Evolutionary conservation across 2,888 invertebrate species (phyloP).

Genomic region (Lapara coniferarum): DNA sequence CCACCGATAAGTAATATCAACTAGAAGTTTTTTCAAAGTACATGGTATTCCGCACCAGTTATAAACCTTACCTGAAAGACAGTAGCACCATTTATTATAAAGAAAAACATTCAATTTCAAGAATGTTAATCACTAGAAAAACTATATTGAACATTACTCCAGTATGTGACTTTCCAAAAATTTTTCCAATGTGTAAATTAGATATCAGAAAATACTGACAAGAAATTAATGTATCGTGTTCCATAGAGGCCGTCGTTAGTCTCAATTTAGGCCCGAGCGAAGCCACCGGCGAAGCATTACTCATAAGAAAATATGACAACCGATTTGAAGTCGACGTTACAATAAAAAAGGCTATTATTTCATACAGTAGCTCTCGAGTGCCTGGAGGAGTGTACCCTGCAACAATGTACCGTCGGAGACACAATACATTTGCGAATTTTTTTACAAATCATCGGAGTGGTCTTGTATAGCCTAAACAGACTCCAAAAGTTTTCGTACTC

Average conservation of each 20-base stretch:
- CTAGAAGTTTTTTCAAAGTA: too few relatives aligned
- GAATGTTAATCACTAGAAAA: conserved; percentile 5
- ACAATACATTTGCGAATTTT: conserved; percentile 25
- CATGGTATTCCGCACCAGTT: too few relatives aligned
- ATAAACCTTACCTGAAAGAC: too few relatives aligned
- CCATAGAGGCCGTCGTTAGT: conserved; percentile 23
- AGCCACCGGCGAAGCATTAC: conserved; percentile 43
- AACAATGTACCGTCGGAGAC: conserved; percentile 43
- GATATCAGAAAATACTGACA: conserved; percentile 10
- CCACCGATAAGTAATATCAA: too few relatives aligned
- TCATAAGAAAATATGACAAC: conserved; percentile 64
- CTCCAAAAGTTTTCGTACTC: too few relatives aligned
- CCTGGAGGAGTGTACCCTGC: conserved; percentile 51
- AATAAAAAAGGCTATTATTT: conserved; percentile 75
- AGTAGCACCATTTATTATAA: too few relatives aligned
- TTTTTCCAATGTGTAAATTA: conserved; percentile 29
- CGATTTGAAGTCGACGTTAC: conserved; percentile 59
- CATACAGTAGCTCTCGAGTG: conserved; percentile 71
- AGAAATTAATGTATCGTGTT: conserved; percentile 25
- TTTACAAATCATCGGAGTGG: too few relatives aligned
- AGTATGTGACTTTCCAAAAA: conserved; percentile 8
- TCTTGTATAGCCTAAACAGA: too few relatives aligned
- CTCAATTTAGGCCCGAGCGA: conserved; percentile 20
- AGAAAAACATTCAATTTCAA: not conserved
- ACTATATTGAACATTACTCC: not conserved